Evolutionary conservation across 2,113 vertebrate genomes (phyloP).

Genomic region (Fregetta grallaria): DNA sequence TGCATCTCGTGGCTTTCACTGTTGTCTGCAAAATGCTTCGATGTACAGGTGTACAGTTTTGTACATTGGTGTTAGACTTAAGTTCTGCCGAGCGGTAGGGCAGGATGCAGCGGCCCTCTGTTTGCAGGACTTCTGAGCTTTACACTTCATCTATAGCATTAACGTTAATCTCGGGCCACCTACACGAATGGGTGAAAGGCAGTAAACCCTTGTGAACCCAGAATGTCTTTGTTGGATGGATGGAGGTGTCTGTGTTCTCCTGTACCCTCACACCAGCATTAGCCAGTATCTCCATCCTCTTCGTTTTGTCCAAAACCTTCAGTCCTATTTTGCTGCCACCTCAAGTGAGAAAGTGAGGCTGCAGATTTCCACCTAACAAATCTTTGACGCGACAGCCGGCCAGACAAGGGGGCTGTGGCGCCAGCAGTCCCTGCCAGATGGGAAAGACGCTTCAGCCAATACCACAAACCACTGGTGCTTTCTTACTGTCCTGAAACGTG

Average conservation of each 20-base stretch:
- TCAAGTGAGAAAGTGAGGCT: neutral
- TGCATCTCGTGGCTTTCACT: neutral
- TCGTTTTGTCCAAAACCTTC: neutral
- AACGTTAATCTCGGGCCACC: neutral
- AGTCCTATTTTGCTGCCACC: neutral
- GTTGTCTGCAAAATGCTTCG: neutral
- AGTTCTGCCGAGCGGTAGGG: neutral
- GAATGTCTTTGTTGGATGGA: neutral
- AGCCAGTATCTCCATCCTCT: neutral
- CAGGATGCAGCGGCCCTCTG: neutral
- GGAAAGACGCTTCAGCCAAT: fast-evolving
- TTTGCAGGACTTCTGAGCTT: neutral
- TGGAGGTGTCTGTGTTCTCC: neutral
- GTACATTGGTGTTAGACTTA: neutral
- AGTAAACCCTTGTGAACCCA: fast-evolving
- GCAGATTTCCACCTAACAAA: neutral
- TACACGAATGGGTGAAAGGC: neutral
- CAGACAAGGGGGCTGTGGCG: neutral
- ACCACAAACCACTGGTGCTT: neutral
- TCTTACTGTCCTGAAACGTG: neutral
- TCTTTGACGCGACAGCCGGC: fast-evolving
- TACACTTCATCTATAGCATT: constrained; percentile 26
- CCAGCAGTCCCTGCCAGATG: neutral
- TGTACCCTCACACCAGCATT: constrained; percentile 12
- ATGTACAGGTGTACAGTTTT: neutral